Base-by-base conservation (phyloP, 2,797 vertebrate genomes). In the Sebastes oblongus region DNA sequence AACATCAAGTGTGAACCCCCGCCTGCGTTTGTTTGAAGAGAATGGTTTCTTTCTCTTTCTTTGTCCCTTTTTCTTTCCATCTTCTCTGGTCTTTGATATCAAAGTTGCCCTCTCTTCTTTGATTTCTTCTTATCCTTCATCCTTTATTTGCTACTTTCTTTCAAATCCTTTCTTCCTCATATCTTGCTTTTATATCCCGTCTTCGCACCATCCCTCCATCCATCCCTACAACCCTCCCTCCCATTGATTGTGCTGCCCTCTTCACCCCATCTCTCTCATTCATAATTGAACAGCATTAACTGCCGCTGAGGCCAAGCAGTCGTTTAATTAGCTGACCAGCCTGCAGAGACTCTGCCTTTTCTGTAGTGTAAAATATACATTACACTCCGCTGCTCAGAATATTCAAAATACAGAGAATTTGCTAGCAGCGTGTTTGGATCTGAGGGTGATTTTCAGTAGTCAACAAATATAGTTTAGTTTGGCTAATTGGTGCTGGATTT, bases 201-300 rank as follows among this genome's bases (percentile, higher is more conserved):
- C 77, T 84, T 32, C 52, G 13, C 46, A 0, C 22, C 52, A 39
- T 81, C 76, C 67, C 61, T 55, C 59, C 24, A 2, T 90, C 82
- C 73, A 30, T 81, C 80, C 66, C 13, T 55, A 18, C 66, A 72
- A 8, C 70, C 65, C 61, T 62, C 60, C 65, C 76, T n/a, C 50
- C 56, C 80, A 93, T 91, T 78, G 91, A 91, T 89, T 69, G 72
- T 24, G 59, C 82, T 90, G 86, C 83, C 88, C 86, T 89, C 88
- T 88, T 91, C 90, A 87, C 88, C 91, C 80, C 79, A 0, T 85
- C 82, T 75, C 75, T 84, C 90, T 90, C 91, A 91, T 93, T 93
- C 88, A 93, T 93, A 93, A 94, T 94, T 93, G 93, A 93, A 82
- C 85, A 91, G 91, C 88, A 93, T 90, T 91, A 93, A 93, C 91